A percentile compares a stretch with the other conserved stretches of the same genome.
Evolutionary conservation across 2,888 invertebrate species (phyloP).

Genomic region (Graphium colonna): DNA sequence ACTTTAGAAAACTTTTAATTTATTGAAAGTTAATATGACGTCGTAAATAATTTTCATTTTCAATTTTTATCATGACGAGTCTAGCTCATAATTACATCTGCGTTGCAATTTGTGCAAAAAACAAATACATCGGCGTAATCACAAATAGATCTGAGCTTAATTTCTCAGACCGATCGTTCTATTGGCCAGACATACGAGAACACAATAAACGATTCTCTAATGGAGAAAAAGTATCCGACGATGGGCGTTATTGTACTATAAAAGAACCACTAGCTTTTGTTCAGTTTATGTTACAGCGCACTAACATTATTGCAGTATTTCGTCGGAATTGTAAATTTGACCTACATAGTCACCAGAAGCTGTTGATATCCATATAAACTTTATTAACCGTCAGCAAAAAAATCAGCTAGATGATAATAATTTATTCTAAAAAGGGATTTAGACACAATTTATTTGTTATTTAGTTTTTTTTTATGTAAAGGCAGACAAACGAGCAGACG

Average conservation of each 20-base stretch:
- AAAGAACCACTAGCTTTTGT: slow-evolving; percentile 21
- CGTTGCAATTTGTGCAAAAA: no score
- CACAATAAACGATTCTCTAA: slow-evolving; percentile 19
- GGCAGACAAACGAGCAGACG: no score
- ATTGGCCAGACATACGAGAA: slow-evolving; percentile 17
- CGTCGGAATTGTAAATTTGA: slow-evolving; percentile 22
- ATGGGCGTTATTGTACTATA: slow-evolving; percentile 20
- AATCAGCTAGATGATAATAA: no score
- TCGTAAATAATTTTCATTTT: no score
- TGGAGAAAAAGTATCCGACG: slow-evolving; percentile 20
- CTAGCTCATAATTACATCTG: no score
- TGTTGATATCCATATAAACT: slow-evolving; percentile 5
- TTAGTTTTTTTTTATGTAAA: no score
- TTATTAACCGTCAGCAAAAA: no score
- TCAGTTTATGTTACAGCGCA: slow-evolving; percentile 16
- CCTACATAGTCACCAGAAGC: slow-evolving; percentile 8
- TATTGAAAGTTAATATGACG: no score
- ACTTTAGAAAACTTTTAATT: no score
- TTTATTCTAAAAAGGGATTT: no score
- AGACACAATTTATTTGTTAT: no score
- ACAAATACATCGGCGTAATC: neutral
- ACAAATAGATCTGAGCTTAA: neutral
- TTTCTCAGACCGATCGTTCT: slow-evolving; percentile 6
- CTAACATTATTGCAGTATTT: slow-evolving; percentile 20
- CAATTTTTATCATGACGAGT: no score